These are phyloP conservation scores for Mormoops blainvillei DNA, from an alignment of 2,113 vertebrate genomes.

Conservation along the genomic window DNA sequence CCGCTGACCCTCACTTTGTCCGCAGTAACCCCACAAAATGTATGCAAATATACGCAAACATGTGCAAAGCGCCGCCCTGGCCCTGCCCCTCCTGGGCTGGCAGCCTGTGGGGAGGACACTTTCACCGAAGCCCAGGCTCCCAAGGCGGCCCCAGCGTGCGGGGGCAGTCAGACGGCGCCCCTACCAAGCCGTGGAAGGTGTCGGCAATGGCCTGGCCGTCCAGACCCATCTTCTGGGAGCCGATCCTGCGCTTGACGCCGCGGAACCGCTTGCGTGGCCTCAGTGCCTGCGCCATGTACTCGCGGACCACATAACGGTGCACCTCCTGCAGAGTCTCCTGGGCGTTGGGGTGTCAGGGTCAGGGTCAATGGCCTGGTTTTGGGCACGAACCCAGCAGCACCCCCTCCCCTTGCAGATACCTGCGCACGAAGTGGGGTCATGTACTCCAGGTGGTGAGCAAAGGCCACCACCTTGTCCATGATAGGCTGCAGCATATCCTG, in stretches of 20 bases:
- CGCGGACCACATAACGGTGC: conserved; percentile 72
- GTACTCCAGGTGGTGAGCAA: conserved; percentile 64
- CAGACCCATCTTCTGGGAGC: conserved; percentile 73
- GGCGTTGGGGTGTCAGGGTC: accelerated
- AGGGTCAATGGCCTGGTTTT: accelerated
- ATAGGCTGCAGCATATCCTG: conserved; percentile 6
- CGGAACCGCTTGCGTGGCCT: conserved; percentile 64
- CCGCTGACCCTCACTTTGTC: neutral
- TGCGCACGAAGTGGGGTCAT: conserved; percentile 58
- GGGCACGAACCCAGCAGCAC: neutral
- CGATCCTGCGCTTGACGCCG: neutral
- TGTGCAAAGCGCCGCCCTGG: accelerated
- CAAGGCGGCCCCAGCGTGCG: accelerated
- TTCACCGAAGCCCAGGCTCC: neutral
- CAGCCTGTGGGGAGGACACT: accelerated
- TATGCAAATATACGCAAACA: neutral
- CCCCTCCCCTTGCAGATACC: conserved; percentile 53
- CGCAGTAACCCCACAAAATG: accelerated
- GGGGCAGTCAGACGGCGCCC: accelerated
- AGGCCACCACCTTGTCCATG: conserved; percentile 11
- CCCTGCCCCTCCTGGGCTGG: neutral
- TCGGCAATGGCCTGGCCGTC: conserved; percentile 71
- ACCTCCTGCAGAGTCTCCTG: conserved; percentile 75
- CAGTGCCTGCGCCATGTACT: conserved; percentile 75
- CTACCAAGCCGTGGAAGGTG: conserved; percentile 74